Base-by-base conservation (phyloP, 2,888 invertebrate species). In the Melieria omissa region DNA sequence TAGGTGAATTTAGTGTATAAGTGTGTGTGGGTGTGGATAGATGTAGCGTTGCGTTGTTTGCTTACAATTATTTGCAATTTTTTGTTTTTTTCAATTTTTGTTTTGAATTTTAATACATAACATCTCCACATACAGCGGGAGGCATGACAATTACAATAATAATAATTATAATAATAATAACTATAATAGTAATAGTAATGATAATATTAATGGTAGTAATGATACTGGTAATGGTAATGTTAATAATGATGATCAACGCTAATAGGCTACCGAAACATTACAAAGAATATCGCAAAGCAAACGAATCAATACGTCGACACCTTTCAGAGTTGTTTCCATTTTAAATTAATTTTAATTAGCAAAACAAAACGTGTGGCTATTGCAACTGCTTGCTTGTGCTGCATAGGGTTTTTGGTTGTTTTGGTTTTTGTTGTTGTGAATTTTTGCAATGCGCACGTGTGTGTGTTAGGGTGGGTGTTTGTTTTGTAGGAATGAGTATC, bases 221-320 rank as follows among this genome's bases (percentile, higher is more conserved):
- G 55, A 65, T 65, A 65, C 65, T 65, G 65, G 57, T 45, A 65
- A 65, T 65, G 55, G 65, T 65, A 65, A 55, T 65, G 65, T 65
- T 65, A 55, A 63, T 49, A 49, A 49, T 60, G 47, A 65, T 64
- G 64, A 54, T 65, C 64, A 44, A 65, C 54, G 64, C 49, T 64
- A 64, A 16, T 49, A 65, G 54, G 54, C 54, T 64, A 64, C 42
- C 29, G 14, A 14, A 64, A 47, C 16, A 42, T 54, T 54, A 64
- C 54, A 64, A 64, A 64, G 49, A 64, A 49, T 54, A 54, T 54
- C 54, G 64, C 41, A 65, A 65, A 65, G 54, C 64, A 65, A 52
- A 65, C 42, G 44, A 42, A 14, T 29, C 29, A 3, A 29, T 29
- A 29, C 29, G 29, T 29, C 29, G 29, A 29, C 29, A 29, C 29